Percentiles rank a stretch among this genome's conserved stretches.
These are phyloP conservation scores for Oscheius sp. DNA, from an alignment of 1,140 invertebrate species.

Conservation along the genomic window DNA sequence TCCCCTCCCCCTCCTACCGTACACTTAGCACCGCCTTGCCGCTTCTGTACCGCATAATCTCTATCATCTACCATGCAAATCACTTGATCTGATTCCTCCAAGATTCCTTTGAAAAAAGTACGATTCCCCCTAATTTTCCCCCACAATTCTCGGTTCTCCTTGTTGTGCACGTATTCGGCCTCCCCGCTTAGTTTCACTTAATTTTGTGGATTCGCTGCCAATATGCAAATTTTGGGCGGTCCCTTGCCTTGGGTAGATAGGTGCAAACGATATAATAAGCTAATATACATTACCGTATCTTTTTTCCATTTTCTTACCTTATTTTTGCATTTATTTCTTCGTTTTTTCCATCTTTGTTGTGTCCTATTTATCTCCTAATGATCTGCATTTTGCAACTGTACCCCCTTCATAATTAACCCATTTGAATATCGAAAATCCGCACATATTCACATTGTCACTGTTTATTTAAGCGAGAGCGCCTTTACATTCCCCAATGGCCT, in stretches of 20 bases:
- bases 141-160: too few species aligned
- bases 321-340: too few species aligned
- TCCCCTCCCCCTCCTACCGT: background rate
- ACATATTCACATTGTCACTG: slow-evolving; percentile 2
- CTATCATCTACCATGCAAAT: too few species aligned
- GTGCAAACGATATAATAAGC: background rate
- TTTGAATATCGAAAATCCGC: background rate
- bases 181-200: background rate
- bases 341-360: too few species aligned
- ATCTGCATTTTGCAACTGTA: too few species aligned
- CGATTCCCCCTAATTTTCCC: background rate
- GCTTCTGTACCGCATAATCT: too few species aligned
- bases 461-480: too few species aligned
- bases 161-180: background rate
- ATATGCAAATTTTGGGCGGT: too few species aligned
- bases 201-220: too few species aligned
- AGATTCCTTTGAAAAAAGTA: too few species aligned
- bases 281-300: background rate
- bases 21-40: background rate
- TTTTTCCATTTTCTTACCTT: background rate
- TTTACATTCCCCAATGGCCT: too few species aligned
- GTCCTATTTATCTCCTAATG: too few species aligned
- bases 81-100: background rate
- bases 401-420: background rate
- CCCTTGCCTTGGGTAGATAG: background rate